A percentile compares a stretch with the other conserved stretches of the same genome.
Evolutionary conservation across 2,797 vertebrate genomes (phyloP).

Genomic region (Serranus cabrilla): DNA sequence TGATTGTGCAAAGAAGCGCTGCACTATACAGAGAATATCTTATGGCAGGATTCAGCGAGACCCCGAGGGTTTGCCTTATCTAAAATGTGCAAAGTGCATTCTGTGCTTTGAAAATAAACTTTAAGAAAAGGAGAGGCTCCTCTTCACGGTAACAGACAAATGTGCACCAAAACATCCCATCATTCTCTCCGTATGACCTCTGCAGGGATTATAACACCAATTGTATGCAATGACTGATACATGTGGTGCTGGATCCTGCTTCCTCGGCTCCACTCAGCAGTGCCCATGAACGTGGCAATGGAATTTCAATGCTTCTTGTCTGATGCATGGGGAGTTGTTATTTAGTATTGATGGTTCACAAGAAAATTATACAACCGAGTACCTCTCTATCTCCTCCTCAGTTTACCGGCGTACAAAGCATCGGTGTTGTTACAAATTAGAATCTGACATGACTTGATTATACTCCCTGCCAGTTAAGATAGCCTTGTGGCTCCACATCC

Average conservation of each 20-base stretch:
- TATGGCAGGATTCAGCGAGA: slow-evolving; percentile 28
- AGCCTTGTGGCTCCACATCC: slow-evolving; percentile 23
- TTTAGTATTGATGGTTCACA: slow-evolving; percentile 40
- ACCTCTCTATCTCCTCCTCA: slow-evolving; percentile 15
- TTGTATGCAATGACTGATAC: slow-evolving; percentile 49
- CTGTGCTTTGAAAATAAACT: slow-evolving; percentile 58
- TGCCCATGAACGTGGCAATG: slow-evolving; percentile 23
- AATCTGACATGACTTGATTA: slow-evolving; percentile 48
- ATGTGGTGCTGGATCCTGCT: slow-evolving; percentile 54
- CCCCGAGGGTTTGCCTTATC: slow-evolving; percentile 56
- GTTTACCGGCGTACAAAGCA: background rate
- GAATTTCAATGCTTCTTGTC: slow-evolving; percentile 35
- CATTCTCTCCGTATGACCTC: slow-evolving; percentile 62
- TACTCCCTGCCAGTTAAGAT: slow-evolving; percentile 23
- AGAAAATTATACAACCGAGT: slow-evolving; percentile 22
- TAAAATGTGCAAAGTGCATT: slow-evolving; percentile 59
- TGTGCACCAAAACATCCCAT: slow-evolving; percentile 72
- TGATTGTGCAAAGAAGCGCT: slow-evolving; percentile 50
- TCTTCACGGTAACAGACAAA: slow-evolving; percentile 53
- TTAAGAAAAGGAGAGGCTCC: slow-evolving; percentile 43
- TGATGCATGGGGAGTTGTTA: slow-evolving; percentile 35
- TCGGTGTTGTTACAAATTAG: slow-evolving; percentile 37
- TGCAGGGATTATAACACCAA: slow-evolving; percentile 65
- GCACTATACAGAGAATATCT: slow-evolving; percentile 57
- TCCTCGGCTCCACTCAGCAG: slow-evolving; percentile 59